Evolutionary conservation across 2,888 invertebrate species (phyloP).

Genomic region (Aporophyla lueneburgensis): DNA sequence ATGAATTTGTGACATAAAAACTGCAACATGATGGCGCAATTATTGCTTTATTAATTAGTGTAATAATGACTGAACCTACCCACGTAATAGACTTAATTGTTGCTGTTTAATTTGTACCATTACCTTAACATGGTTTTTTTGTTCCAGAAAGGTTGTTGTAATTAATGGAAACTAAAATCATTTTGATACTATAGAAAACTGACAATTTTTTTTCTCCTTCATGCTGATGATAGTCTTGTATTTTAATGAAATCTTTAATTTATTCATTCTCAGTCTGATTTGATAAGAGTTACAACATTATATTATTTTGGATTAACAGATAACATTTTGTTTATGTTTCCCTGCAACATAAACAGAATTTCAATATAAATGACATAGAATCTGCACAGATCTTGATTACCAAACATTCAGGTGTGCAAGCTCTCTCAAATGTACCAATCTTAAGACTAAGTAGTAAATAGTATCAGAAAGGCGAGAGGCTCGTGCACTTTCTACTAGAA

Average conservation of each 20-base stretch:
- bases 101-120: constrained; percentile 27
- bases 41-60: constrained; percentile 45
- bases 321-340: neutral
- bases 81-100: constrained; percentile 26
- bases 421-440: constrained; percentile 48
- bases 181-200: neutral
- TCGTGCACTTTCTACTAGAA: constrained; percentile 86
- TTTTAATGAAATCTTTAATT: neutral
- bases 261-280: neutral
- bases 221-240: neutral
- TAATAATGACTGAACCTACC: constrained; percentile 24
- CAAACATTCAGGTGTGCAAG: constrained; percentile 41
- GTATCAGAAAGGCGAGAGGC: constrained; percentile 84
- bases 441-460: constrained; percentile 77
- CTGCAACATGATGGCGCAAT: constrained; percentile 37
- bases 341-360: neutral
- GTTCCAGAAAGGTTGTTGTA: neutral
- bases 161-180: constrained; percentile 4
- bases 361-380: constrained; percentile 9
- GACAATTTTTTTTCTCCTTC: neutral
- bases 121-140: constrained; percentile 33
- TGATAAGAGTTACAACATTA: neutral
- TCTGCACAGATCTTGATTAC: constrained; percentile 28
- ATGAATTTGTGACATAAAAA: constrained; percentile 57
- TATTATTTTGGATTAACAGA: neutral